Base-by-base conservation (phyloP, 2,797 vertebrate genomes). In the Lacerta bilineata region DNA sequence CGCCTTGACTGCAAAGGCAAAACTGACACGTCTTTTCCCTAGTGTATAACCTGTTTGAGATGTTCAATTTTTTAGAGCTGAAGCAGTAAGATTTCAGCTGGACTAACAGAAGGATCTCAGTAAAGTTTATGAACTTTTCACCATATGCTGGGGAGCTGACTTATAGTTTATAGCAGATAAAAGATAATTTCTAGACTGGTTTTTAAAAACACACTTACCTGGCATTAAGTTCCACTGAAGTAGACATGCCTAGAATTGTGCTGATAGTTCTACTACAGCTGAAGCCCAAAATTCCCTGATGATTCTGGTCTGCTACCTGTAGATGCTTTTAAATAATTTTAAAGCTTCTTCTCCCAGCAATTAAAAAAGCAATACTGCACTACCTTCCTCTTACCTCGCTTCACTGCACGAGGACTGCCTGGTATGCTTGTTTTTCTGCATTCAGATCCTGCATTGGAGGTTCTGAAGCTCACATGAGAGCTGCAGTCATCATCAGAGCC, bases 401-500 rank as follows among this genome's bases (percentile, higher is more conserved):
- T 99, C 88, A 98, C 96, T 0, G 98, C 98, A 0, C 98, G 97
- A 8, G 98, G 98, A 85, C 98, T 99, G 74, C 98, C 98, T 1
- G 98, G 98, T 5, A 97, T 94, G 13, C 98, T 98, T 74, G 97
- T 95, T 93, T 98, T 99, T 94, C 95, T 98, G 90, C 92, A 91
- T 91, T 99, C 98, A 0, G 97, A 97, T 80, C 96, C 98, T 91
- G 97, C 90, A 33, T 95, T 80, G 25, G 98, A 99, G 20, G 97
- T 98, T 39, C 97, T 97, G 85, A 98, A 96, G 93, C 98, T 99
- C 85, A 97, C 98, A 93, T 98, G 97, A n/a, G 98, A 99, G 94
- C 98, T 96, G 96, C 97, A 98, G 96, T 99, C 98, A 0, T 99
- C 98, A 74, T 99, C 98, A 0, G 98, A 99, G 2, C 98, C 98